Evolutionary conservation across 2,888 invertebrate species (phyloP).

Genomic region (Drosophila lacicola): DNA sequence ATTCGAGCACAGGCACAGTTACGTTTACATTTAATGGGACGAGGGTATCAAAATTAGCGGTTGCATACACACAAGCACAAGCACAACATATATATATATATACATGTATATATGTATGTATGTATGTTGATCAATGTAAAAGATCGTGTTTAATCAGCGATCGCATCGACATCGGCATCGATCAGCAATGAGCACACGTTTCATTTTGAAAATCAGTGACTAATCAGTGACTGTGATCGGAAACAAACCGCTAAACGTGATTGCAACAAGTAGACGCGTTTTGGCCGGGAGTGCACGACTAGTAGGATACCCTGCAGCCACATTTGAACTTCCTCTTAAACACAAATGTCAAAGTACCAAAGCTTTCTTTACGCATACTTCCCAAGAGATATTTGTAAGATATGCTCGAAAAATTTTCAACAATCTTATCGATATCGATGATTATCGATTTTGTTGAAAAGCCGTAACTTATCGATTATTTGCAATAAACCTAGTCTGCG

Average conservation of each 20-base stretch:
- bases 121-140: background rate
- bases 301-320: too few relatives aligned
- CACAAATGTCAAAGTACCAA: too few relatives aligned
- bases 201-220: constrained; percentile 33
- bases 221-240: constrained; percentile 37
- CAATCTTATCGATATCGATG: too few relatives aligned
- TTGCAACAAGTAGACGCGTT: background rate
- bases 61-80: background rate
- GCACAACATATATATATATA: background rate
- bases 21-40: background rate
- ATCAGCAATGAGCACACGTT: constrained; percentile 29
- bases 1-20: constrained; percentile 16
- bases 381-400: too few relatives aligned
- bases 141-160: constrained; percentile 28
- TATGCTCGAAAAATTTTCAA: too few relatives aligned
- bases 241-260: constrained; percentile 27
- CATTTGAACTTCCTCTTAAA: too few relatives aligned
- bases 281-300: too few relatives aligned
- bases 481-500: too few relatives aligned
- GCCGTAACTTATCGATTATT: too few relatives aligned
- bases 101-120: background rate
- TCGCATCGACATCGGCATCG: constrained; percentile 4
- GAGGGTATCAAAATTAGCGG: constrained; percentile 6
- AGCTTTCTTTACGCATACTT: too few relatives aligned
- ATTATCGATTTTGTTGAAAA: too few relatives aligned